Evolutionary conservation across 2,888 invertebrate genomes (phyloP).

Genomic region (Drepanosiphum platanoidis): DNA sequence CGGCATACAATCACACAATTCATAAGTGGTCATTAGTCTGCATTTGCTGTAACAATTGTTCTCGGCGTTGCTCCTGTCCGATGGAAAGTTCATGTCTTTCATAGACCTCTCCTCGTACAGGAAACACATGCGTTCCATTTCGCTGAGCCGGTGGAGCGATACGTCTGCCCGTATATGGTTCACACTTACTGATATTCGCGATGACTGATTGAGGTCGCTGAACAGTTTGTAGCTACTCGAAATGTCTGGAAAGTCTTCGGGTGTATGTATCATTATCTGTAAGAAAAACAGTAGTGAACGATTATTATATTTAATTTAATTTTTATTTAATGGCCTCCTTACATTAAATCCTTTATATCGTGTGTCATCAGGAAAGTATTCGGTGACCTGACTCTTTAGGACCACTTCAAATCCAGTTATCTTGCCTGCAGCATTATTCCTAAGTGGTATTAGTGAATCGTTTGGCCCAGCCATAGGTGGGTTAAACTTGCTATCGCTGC

Average conservation of each 20-base stretch:
- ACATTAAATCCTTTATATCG: constrained; percentile 58
- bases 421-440: constrained; percentile 63
- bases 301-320: no score
- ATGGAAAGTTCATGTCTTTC: background rate
- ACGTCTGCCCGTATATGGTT: constrained; percentile 49
- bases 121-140: constrained; percentile 59
- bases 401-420: constrained; percentile 62
- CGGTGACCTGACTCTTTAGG: constrained; percentile 51
- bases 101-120: constrained; percentile 13
- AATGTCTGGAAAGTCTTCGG: constrained; percentile 63
- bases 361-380: constrained; percentile 51
- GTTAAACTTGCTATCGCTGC: constrained; percentile 32
- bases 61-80: constrained; percentile 36
- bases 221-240: constrained; percentile 57
- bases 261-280: constrained; percentile 63
- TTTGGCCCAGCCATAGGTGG: constrained; percentile 51
- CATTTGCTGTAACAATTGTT: constrained; percentile 60
- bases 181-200: constrained; percentile 58
- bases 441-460: constrained; percentile 37
- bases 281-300: background rate
- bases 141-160: constrained; percentile 37
- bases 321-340: no score
- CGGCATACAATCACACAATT: constrained; percentile 60
- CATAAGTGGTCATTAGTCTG: constrained; percentile 39
- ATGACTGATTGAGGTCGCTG: constrained; percentile 55